Percentiles rank a stretch among this genome's conserved stretches.
Conservation (phyloP, 2,113 vertebrate species). For the Oncorhynchus kisutch region DNA sequence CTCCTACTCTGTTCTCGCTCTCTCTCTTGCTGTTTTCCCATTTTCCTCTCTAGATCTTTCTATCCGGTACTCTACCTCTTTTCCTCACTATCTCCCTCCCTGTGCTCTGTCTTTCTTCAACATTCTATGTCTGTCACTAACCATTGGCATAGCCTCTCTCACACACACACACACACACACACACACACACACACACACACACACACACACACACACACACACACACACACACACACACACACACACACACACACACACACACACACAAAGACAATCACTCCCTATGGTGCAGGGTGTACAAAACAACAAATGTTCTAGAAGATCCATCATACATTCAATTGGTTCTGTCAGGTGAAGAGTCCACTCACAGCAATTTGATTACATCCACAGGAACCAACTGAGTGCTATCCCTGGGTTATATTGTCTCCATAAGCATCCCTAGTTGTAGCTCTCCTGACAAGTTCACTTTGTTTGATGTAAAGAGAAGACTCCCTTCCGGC, state of each 20-base stretch:
- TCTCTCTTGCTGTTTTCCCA: background rate
- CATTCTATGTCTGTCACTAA: too few relatives aligned
- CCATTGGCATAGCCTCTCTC: too few relatives aligned
- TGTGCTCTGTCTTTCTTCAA: background rate
- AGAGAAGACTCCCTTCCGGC: too few relatives aligned
- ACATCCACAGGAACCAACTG: background rate
- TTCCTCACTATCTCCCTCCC: background rate
- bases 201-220: too few relatives aligned
- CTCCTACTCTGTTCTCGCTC: background rate
- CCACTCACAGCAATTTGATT: background rate
- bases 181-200: too few relatives aligned
- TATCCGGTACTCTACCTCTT: background rate
- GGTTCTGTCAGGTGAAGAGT: background rate
- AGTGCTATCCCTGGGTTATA: conserved; percentile 36
- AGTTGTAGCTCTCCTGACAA: too few relatives aligned
- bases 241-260: too few relatives aligned
- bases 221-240: too few relatives aligned
- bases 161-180: too few relatives aligned
- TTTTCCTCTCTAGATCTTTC: background rate
- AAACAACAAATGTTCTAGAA: conserved; percentile 7
- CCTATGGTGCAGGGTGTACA: conserved; percentile 18
- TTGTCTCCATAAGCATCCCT: too few relatives aligned
- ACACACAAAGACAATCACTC: background rate
- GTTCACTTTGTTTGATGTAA: too few relatives aligned
- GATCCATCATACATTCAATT: background rate